A percentile compares a stretch with the other conserved stretches of the same genome.
phyloP scores from a whole-genome alignment of 2,113 vertebrate genomes.

The Anarhynchus alexandrinus region DNA sequence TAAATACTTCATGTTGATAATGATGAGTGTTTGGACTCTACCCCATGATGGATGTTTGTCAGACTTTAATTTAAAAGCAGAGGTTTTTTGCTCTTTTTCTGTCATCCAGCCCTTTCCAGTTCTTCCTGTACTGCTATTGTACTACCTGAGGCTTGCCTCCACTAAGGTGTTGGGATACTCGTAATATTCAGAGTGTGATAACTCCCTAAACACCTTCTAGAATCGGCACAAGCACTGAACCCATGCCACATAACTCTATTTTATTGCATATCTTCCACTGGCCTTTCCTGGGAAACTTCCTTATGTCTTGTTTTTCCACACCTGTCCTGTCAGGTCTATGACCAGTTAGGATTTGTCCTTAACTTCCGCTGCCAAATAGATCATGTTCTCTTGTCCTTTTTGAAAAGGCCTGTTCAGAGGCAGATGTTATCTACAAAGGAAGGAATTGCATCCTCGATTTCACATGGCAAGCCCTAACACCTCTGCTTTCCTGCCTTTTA shows the following conservation, averaged over 20 bases:
- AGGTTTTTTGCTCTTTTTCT: not conserved
- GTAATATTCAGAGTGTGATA: not conserved
- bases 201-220: not conserved
- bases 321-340: not conserved
- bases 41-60: not conserved
- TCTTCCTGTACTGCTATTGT: not conserved
- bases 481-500: not conserved
- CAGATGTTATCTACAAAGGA: not conserved
- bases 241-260: not conserved
- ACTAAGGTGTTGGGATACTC: not conserved
- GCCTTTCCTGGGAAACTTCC: not conserved
- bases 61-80: not conserved
- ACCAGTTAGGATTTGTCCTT: not conserved
- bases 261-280: not conserved
- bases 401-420: not conserved
- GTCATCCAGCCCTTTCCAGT: not conserved
- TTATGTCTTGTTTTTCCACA: not conserved
- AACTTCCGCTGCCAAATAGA: not conserved
- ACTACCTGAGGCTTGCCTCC: not conserved
- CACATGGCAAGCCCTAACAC: not conserved
- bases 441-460: not conserved
- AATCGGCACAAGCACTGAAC: not conserved
- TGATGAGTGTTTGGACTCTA: not conserved
- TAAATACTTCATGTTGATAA: not conserved
- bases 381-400: fast-evolving